Percentiles rank a stretch among this genome's conserved stretches.
Conservation (phyloP, 2,888 invertebrate species). For the Osmoderma eremita region DNA sequence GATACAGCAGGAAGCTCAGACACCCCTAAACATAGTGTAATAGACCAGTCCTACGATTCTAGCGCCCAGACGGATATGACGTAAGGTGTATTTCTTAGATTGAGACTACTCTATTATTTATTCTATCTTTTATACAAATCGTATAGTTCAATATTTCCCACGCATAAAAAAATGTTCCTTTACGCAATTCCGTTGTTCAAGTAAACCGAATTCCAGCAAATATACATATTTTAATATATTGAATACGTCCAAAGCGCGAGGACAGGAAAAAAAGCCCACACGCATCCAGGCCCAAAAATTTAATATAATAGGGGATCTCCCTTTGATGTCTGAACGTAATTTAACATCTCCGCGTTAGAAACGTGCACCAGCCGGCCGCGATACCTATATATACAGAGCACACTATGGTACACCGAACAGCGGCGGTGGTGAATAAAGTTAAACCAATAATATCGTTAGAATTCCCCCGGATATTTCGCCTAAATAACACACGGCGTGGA, state of each 20-base stretch:
- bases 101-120: too few relatives aligned
- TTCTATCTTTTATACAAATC: too few relatives aligned
- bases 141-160: too few relatives aligned
- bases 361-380: not conserved
- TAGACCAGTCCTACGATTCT: too few relatives aligned
- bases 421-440: slow-evolving; percentile 12
- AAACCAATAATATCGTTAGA: slow-evolving; percentile 29
- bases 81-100: too few relatives aligned
- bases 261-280: not conserved
- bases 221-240: slow-evolving; percentile 16
- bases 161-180: too few relatives aligned
- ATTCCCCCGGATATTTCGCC: not conserved
- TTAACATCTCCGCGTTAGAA: not conserved
- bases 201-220: not conserved
- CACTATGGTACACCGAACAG: not conserved
- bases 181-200: too few relatives aligned
- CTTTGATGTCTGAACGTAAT: slow-evolving; percentile 26
- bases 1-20: too few relatives aligned
- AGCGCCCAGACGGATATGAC: too few relatives aligned
- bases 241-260: not conserved
- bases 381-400: not conserved
- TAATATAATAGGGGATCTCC: slow-evolving; percentile 12
- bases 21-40: too few relatives aligned
- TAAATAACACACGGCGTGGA: slow-evolving; percentile 13
- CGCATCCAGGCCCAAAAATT: not conserved